phyloP scores from a whole-genome alignment of 2,797 vertebrate genomes.

The Hylomyscus alleni region DNA sequence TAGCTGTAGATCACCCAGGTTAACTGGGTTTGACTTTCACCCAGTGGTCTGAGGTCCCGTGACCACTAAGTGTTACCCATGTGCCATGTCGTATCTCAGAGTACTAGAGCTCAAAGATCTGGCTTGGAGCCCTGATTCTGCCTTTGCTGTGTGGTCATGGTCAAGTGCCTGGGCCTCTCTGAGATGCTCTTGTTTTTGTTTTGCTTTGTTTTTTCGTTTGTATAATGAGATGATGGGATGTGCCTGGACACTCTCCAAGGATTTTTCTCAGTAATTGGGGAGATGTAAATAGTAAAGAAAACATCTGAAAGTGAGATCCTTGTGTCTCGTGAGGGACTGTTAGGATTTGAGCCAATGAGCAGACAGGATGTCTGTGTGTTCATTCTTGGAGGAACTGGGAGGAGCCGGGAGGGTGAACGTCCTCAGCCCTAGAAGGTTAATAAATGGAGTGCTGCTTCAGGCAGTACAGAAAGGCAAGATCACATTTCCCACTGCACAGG shows the following conservation, averaged over 20 bases:
- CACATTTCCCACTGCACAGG: neutral
- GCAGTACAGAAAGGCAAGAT: neutral
- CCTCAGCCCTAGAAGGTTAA: conserved; percentile 8
- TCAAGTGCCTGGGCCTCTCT: conserved; percentile 28
- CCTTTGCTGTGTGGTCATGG: conserved; percentile 14
- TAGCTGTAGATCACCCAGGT: neutral
- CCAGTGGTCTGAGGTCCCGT: conserved; percentile 14
- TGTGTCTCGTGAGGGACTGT: neutral
- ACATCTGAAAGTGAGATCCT: conserved; percentile 45
- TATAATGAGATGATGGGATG: neutral
- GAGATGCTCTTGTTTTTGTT: neutral
- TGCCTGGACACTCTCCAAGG: neutral
- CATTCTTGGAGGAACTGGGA: conserved; percentile 44
- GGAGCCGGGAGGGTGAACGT: conserved; percentile 41
- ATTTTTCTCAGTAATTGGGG: conserved; percentile 41
- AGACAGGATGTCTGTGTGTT: conserved; percentile 51
- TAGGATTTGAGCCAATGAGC: conserved; percentile 22
- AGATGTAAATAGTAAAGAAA: conserved; percentile 42
- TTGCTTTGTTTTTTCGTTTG: neutral
- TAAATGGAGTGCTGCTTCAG: neutral
- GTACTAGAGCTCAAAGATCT: conserved; percentile 4
- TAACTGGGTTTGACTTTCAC: neutral
- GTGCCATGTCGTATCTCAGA: neutral
- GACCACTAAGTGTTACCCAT: neutral
- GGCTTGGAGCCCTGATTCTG: conserved; percentile 2